phyloP scores from a whole-genome alignment of 53 echinoderm and acorn worm genomes.

The Luidia sarsii region DNA sequence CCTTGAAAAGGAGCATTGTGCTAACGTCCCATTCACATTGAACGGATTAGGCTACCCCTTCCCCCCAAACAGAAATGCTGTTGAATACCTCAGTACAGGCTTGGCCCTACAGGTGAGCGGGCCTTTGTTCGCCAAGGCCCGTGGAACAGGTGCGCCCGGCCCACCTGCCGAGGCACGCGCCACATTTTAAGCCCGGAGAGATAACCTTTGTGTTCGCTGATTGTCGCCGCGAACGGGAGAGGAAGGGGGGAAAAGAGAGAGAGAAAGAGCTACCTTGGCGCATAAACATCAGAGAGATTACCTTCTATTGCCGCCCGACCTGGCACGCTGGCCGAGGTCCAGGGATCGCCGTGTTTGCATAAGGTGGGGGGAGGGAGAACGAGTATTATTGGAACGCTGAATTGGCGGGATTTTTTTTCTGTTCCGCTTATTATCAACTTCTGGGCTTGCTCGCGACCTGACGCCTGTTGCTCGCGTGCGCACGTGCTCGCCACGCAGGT shows the following conservation, averaged over 20 bases:
- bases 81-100: background rate
- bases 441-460: too few relatives aligned
- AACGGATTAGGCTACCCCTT: too few relatives aligned
- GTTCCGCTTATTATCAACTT: too few relatives aligned
- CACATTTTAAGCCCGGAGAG: conserved; percentile 46
- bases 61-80: conserved; percentile 2
- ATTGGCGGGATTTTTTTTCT: conserved; percentile 24
- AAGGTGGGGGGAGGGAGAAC: background rate
- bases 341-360: background rate
- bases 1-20: too few relatives aligned
- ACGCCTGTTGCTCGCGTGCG: too few relatives aligned
- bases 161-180: conserved; percentile 51
- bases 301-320: background rate
- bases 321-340: conserved; percentile 31
- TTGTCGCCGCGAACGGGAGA: background rate
- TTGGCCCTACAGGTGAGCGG: conserved; percentile 43
- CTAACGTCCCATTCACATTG: too few relatives aligned
- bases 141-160: conserved; percentile 29
- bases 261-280: too few relatives aligned
- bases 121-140: background rate
- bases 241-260: background rate
- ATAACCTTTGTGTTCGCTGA: conserved; percentile 31
- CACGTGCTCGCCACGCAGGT: too few relatives aligned
- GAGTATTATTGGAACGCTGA: conserved; percentile 6
- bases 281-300: conserved; percentile 33